Evolutionary conservation across 2,888 invertebrate genomes (phyloP).

Genomic region (Leptinotarsa peninsularis): DNA sequence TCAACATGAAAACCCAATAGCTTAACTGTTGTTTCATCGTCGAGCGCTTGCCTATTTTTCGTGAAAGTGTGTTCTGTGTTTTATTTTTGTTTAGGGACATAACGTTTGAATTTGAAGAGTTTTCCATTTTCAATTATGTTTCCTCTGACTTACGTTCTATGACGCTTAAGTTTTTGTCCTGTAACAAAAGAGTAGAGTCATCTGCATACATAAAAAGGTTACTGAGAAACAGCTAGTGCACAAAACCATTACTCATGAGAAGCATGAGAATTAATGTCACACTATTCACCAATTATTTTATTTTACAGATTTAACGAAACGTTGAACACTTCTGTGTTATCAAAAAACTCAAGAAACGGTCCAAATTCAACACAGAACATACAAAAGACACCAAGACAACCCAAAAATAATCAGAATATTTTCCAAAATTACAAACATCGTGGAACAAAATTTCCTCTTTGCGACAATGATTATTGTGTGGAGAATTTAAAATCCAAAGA

Average conservation of each 20-base stretch:
- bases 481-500: conserved; percentile 5
- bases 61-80: no score
- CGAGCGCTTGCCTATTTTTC: no score
- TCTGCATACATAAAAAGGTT: no score
- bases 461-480: conserved; percentile 26
- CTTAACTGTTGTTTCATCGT: no score
- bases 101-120: no score
- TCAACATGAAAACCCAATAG: no score
- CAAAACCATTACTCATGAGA: background rate
- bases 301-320: conserved; percentile 31
- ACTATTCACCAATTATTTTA: background rate
- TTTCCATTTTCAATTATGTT: no score
- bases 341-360: conserved; percentile 25
- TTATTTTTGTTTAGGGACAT: no score
- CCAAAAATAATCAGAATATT: background rate
- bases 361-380: conserved; percentile 26
- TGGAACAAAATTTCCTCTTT: conserved; percentile 29
- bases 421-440: background rate
- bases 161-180: no score
- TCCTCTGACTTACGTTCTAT: no score
- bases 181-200: no score
- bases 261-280: background rate
- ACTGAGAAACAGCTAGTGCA: no score
- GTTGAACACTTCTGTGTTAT: conserved; percentile 28
- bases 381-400: conserved; percentile 25